Conservation (phyloP, 2,113 vertebrate genomes). For the Oryzias celebensis region DNA sequence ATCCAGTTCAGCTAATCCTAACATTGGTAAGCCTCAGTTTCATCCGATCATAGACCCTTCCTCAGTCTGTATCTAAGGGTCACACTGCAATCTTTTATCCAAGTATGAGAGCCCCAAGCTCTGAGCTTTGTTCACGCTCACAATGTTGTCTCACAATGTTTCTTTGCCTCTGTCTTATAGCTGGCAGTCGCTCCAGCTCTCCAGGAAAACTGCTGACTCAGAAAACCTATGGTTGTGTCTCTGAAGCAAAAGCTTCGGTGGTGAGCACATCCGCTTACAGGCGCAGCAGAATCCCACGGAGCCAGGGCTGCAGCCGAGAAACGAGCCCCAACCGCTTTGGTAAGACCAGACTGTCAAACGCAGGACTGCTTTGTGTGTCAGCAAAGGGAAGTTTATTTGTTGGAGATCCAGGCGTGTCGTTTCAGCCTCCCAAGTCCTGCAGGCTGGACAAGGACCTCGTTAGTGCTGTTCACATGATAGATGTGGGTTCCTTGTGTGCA, state of each 20-base stretch:
- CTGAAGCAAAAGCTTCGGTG: slow-evolving; percentile 76
- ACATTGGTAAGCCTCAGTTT: slow-evolving; percentile 92
- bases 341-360: slow-evolving; percentile 72
- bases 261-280: slow-evolving; percentile 83
- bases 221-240: slow-evolving; percentile 82
- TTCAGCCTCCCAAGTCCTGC: no score
- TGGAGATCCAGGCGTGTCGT: no score
- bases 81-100: no score
- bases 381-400: no score
- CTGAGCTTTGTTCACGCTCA: no score
- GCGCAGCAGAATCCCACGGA: slow-evolving; percentile 91
- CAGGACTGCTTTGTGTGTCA: no score
- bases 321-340: slow-evolving; percentile 94
- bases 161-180: slow-evolving; percentile 61
- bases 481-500: no score
- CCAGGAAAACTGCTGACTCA: slow-evolving; percentile 92
- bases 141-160: no score
- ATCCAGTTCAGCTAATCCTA: slow-evolving; percentile 99
- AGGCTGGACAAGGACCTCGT: no score
- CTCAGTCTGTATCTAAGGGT: slow-evolving; percentile 1
- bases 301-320: slow-evolving; percentile 97
- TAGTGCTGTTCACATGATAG: no score
- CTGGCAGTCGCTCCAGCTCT: slow-evolving; percentile 94
- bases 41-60: slow-evolving; percentile 64
- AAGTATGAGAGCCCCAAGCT: no score